Conservation (phyloP, 2,113 vertebrate genomes). For the Centropus unirufus region DNA sequence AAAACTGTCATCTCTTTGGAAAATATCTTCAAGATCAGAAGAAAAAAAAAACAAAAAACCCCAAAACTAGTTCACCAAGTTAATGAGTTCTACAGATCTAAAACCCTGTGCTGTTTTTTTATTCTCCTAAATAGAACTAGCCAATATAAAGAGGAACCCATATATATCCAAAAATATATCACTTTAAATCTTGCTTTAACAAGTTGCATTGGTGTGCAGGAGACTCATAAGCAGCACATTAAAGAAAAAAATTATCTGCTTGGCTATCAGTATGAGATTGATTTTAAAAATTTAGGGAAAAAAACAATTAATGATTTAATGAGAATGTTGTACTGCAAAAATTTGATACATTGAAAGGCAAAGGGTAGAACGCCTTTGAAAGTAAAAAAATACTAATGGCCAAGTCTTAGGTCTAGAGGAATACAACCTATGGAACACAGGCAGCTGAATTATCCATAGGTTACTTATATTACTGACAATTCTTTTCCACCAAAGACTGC, state of each 20-base stretch:
- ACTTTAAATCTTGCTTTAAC: constrained; percentile 5
- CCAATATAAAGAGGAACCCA: neutral
- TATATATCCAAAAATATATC: neutral
- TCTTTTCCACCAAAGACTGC: neutral
- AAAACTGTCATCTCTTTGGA: constrained; percentile 10
- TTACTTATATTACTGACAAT: neutral
- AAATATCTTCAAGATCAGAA: neutral
- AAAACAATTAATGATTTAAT: neutral
- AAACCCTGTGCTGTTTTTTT: neutral
- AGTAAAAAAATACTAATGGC: neutral
- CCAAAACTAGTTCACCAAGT: neutral
- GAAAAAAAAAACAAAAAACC: neutral
- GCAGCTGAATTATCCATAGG: neutral
- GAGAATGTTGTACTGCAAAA: neutral
- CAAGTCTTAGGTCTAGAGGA: neutral
- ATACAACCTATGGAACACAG: neutral
- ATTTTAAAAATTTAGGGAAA: neutral
- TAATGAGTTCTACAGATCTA: neutral
- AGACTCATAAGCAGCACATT: neutral
- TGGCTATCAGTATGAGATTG: neutral
- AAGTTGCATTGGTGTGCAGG: neutral
- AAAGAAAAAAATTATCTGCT: neutral
- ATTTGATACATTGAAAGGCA: neutral
- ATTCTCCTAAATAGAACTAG: neutral
- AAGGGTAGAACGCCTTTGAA: neutral